Evolutionary conservation across 2,113 vertebrate species (phyloP).

Genomic region (Tyrannus savana): DNA sequence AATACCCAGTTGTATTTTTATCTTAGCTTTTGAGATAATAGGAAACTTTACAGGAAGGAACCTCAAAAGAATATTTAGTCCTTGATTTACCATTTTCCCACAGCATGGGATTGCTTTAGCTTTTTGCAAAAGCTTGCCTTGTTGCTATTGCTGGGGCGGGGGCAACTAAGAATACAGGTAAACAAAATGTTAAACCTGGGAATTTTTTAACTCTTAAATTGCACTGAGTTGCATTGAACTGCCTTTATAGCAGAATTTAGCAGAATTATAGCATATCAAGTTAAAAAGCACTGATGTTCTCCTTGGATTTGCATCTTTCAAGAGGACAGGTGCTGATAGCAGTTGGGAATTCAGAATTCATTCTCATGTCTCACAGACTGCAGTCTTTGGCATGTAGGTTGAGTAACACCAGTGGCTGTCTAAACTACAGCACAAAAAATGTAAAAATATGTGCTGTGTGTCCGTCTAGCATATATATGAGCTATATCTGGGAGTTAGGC

Average conservation of each 20-base stretch:
- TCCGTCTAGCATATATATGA: background rate
- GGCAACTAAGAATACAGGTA: background rate
- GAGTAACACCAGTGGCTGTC: background rate
- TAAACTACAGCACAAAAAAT: background rate
- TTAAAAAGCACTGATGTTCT: background rate
- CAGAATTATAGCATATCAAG: background rate
- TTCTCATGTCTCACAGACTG: background rate
- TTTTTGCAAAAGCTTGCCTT: background rate
- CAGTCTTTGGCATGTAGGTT: background rate
- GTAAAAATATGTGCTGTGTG: background rate
- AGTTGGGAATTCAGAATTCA: background rate
- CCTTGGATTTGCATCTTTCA: background rate
- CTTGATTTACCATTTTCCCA: background rate
- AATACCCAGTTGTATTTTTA: conserved; percentile 23
- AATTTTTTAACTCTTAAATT: background rate
- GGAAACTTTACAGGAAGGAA: background rate
- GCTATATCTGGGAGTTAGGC: background rate
- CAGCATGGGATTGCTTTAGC: background rate
- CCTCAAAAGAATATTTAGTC: conserved; percentile 18
- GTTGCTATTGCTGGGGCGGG: background rate
- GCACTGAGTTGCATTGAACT: background rate
- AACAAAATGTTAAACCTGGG: background rate
- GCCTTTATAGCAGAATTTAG: background rate
- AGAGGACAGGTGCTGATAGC: background rate
- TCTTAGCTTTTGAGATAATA: conserved; percentile 11